These are phyloP conservation scores for Hyposoter didymator DNA, from an alignment of 2,888 invertebrate genomes.

Conservation along the genomic window DNA sequence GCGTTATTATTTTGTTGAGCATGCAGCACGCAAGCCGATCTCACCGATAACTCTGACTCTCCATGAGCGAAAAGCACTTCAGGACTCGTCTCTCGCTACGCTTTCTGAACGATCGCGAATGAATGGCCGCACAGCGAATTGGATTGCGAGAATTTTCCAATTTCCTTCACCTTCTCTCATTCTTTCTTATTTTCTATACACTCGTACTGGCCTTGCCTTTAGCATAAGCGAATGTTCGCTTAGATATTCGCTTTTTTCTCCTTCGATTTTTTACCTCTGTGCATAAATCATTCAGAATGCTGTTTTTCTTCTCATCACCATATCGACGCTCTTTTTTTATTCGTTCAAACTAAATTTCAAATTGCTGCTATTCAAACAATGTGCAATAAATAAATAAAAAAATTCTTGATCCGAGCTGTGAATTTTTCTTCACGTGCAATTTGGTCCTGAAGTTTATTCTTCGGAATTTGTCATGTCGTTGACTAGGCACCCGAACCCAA, in stretches of 20 bases:
- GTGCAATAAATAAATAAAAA: background rate
- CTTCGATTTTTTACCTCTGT: slow-evolving; percentile 16
- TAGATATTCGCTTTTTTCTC: slow-evolving; percentile 23
- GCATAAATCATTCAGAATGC: slow-evolving; percentile 37
- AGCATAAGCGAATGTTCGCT: slow-evolving; percentile 33
- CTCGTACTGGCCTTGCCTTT: slow-evolving; percentile 31
- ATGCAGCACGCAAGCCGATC: slow-evolving; percentile 77
- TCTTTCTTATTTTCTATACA: slow-evolving; percentile 33
- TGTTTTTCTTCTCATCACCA: slow-evolving; percentile 23
- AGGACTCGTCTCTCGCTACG: slow-evolving; percentile 46
- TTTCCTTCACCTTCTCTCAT: slow-evolving; percentile 64
- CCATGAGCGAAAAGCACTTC: slow-evolving; percentile 31
- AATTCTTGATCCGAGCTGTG: background rate
- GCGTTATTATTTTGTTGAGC: slow-evolving; percentile 79
- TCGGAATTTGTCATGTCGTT: too few relatives aligned
- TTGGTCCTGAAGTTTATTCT: too few relatives aligned
- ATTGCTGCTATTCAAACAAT: background rate
- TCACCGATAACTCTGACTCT: slow-evolving; percentile 62
- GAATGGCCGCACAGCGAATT: slow-evolving; percentile 74
- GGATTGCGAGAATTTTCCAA: slow-evolving; percentile 73
- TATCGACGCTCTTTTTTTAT: background rate
- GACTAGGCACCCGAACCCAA: too few relatives aligned
- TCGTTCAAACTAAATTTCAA: background rate
- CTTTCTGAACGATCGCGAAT: slow-evolving; percentile 60
- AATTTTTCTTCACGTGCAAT: too few relatives aligned